Percentiles rank a stretch among this genome's conserved stretches.
Conservation (phyloP, 2,888 invertebrate species). For the Creontiades dilutus region DNA sequence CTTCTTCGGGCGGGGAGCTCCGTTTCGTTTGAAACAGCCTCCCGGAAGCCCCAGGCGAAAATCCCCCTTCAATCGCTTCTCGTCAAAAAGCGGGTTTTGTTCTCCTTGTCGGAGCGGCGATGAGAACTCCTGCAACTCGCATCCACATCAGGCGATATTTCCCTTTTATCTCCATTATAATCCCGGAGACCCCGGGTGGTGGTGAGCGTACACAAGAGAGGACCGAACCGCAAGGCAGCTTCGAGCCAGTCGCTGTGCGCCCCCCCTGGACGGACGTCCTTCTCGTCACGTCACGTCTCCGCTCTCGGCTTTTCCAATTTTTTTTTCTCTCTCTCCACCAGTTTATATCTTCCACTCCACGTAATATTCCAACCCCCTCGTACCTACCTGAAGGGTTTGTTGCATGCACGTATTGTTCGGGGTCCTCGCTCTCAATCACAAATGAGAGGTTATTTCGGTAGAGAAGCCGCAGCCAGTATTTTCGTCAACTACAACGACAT, state of each 20-base stretch:
- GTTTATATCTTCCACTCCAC: neutral
- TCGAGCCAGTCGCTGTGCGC: slow-evolving; percentile 11
- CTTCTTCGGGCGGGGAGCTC: neutral
- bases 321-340: neutral
- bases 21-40: neutral
- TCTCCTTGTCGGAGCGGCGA: neutral
- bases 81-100: neutral
- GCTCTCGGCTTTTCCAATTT: neutral
- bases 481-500: slow-evolving; percentile 55
- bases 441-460: slow-evolving; percentile 61
- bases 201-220: slow-evolving; percentile 40
- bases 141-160: neutral
- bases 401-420: slow-evolving; percentile 13
- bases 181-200: slow-evolving; percentile 24
- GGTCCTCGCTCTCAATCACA: neutral
- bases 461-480: slow-evolving; percentile 49
- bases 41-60: neutral
- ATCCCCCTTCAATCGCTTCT: neutral
- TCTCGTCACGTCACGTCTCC: slow-evolving; percentile 23
- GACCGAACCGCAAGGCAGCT: neutral
- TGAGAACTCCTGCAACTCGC: neutral
- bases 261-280: slow-evolving; percentile 20
- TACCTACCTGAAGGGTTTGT: neutral
- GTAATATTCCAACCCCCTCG: neutral
- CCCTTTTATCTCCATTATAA: slow-evolving; percentile 63